A percentile compares a stretch with the other conserved stretches of the same genome.
Evolutionary conservation across 2,797 vertebrate species (phyloP).

Genomic region (Pantherophis vulpinus): DNA sequence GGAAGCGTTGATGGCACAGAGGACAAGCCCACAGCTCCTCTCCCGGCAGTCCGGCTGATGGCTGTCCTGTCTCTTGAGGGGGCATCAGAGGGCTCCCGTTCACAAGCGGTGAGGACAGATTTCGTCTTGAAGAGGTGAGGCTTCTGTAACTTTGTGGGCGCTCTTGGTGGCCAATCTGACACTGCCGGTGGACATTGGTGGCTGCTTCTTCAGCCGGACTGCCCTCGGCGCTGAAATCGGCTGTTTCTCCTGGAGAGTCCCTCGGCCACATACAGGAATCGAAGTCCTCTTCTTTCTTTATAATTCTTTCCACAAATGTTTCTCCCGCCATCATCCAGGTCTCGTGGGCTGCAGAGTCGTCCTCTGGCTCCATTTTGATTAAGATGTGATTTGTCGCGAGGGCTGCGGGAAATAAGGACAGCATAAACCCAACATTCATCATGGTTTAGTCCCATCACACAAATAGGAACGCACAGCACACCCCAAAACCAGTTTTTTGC

Average conservation of each 20-base stretch:
- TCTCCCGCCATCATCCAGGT: background rate
- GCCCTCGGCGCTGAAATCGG: background rate
- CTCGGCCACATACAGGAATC: background rate
- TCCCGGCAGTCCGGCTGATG: constrained; percentile 68
- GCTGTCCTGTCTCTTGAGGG: background rate
- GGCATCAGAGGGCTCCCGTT: background rate
- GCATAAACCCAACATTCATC: background rate
- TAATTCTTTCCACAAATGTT: background rate
- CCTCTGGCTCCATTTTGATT: background rate
- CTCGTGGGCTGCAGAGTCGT: background rate
- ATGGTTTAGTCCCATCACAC: background rate
- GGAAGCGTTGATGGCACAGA: constrained; percentile 89
- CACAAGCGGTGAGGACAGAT: background rate
- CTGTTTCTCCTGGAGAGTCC: background rate
- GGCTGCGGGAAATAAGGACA: background rate
- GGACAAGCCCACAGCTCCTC: constrained; percentile 86
- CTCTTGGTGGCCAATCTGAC: constrained; percentile 61
- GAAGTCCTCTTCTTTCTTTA: background rate
- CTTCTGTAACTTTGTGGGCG: constrained; percentile 57
- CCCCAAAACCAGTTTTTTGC: background rate
- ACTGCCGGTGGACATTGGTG: constrained; percentile 45
- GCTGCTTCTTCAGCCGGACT: constrained; percentile 1
- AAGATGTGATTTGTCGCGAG: background rate
- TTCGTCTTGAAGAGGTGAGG: background rate
- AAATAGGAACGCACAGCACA: background rate